Conservation (phyloP, 2,888 invertebrate species). For the Pammene aurita region DNA sequence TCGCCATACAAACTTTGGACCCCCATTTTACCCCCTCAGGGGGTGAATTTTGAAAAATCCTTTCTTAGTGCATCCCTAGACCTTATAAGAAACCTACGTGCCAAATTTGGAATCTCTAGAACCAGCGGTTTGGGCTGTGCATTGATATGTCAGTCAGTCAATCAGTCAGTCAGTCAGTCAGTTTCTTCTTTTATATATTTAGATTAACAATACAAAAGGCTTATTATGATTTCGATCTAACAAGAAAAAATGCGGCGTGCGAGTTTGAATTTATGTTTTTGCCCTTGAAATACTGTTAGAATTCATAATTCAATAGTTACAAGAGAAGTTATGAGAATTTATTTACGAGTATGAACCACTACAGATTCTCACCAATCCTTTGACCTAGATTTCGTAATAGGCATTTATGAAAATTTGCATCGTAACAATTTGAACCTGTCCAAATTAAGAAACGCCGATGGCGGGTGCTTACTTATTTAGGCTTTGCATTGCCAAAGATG, state of each 20-base stretch:
- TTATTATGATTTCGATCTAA: neutral
- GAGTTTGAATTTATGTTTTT: neutral
- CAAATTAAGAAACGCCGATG: slow-evolving; percentile 22
- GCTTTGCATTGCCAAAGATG: slow-evolving; percentile 4
- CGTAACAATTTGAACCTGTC: neutral
- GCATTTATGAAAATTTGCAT: slow-evolving; percentile 18
- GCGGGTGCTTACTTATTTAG: slow-evolving; percentile 6
- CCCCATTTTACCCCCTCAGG: too few species aligned
- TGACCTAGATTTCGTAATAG: slow-evolving; percentile 30
- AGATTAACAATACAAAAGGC: neutral
- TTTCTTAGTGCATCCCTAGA: too few species aligned
- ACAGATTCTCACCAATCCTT: slow-evolving; percentile 27
- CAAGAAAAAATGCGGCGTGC: neutral
- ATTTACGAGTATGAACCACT: slow-evolving; percentile 1
- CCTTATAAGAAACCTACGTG: too few species aligned
- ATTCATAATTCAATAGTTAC: slow-evolving; percentile 7
- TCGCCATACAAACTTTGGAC: too few species aligned
- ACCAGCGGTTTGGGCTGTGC: too few species aligned
- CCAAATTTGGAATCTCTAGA: too few species aligned
- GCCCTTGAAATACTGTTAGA: slow-evolving; percentile 19
- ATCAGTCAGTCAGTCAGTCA: too few species aligned
- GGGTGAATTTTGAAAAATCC: too few species aligned
- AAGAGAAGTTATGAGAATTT: slow-evolving; percentile 12
- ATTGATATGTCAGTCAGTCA: too few species aligned
- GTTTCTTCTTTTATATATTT: too few species aligned